Base-by-base conservation (phyloP, 2,888 invertebrate species). In the Protophormia terraenovae region DNA sequence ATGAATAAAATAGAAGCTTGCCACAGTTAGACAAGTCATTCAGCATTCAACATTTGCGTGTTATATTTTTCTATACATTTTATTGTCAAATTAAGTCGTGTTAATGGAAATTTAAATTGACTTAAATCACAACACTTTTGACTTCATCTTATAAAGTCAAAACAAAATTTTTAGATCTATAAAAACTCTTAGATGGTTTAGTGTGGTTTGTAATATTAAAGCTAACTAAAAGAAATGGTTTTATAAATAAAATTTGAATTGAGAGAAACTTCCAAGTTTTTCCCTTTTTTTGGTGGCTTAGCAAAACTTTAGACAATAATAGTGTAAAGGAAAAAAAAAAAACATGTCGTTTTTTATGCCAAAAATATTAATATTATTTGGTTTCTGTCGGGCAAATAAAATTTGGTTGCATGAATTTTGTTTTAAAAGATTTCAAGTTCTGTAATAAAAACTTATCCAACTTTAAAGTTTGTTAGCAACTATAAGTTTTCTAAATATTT, bases 31-130 rank as follows among this genome's bases (percentile, higher is more conserved):
- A 29, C 19, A 29, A 29, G n/a, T n/a, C 27, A 55, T 6, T 8
- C 50, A 72, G 4, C 22, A 27, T 38, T 60, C 60, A 76, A 62
- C 50, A 75, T 85, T 85, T 85, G 84, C 84, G 84, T 85, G 84
- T 81, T 67, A 73, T 55, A 82, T 78, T 69, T n/a, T n/a, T n/a
- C n/a, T n/a, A 75, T 64, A 82, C 75, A 82, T 85, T 85, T 82
- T 75, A 85, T 82, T 85, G 85, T 85, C 82, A 85, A 85, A 85
- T 85, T 78, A 85, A 85, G 85, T 85, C 85, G 85, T 85, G 85
- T 85, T 64, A 85, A 82, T 85, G 85, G 81, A 85, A 85, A 85
- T 82, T 85, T 85, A 82, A 85, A 85, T 85, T 85, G 82, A 82
- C 85, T 85, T 47, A 78, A 82, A 75, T 85, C 85, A 85, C 82